A percentile compares a stretch with the other conserved stretches of the same genome.
These are phyloP conservation scores for Chironex yamaguchii DNA, from an alignment of 30 jellyfish, hydroid and myxozoan genomes.

Conservation along the genomic window DNA sequence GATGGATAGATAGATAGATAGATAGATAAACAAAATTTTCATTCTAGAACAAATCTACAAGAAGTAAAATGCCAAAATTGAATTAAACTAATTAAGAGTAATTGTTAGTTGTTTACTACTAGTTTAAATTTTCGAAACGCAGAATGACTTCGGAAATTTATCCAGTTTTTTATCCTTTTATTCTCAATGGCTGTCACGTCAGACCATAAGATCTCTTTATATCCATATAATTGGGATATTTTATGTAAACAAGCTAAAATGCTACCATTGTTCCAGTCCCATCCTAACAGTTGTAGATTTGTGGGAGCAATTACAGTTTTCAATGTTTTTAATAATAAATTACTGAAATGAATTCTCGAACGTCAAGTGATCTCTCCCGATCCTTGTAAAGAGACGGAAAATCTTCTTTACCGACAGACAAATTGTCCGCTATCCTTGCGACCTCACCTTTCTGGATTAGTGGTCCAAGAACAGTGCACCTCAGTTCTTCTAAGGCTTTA, in stretches of 20 bases:
- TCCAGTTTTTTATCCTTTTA: too few species aligned
- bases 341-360: not conserved
- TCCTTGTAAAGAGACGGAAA: not conserved
- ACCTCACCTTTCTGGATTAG: not conserved
- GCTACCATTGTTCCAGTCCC: not conserved
- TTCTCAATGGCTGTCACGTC: too few species aligned
- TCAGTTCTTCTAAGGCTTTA: not conserved
- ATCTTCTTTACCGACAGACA: not conserved
- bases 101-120: too few species aligned
- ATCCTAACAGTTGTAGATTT: not conserved
- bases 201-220: too few species aligned
- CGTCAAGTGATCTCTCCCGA: not conserved
- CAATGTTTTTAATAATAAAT: not conserved
- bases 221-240: not conserved
- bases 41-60: too few species aligned
- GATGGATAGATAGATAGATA: too few species aligned
- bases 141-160: too few species aligned
- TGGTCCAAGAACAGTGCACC: slow-evolving; percentile 8
- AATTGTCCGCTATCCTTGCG: not conserved
- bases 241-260: not conserved
- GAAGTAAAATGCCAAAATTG: too few species aligned
- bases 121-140: too few species aligned
- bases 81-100: too few species aligned
- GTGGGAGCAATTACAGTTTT: not conserved
- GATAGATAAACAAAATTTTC: too few species aligned